A percentile compares a stretch with the other conserved stretches of the same genome.
phyloP scores from a whole-genome alignment of 1,140 invertebrate species.

The Heliothis virescens region DNA sequence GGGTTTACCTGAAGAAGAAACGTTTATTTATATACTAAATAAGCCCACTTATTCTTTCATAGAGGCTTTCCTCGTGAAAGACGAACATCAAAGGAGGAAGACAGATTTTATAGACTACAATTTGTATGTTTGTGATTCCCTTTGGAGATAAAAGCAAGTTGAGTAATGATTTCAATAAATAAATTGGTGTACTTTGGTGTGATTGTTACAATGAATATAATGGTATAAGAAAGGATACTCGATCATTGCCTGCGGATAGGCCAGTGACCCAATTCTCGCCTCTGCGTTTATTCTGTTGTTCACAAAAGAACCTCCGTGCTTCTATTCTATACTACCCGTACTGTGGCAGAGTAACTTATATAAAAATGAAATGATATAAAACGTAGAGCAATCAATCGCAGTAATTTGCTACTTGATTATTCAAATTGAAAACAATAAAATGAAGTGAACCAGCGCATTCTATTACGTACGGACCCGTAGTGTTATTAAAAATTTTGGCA shows the following conservation, averaged over 20 bases:
- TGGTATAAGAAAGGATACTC: slow-evolving; percentile 8
- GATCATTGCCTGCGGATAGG: not conserved
- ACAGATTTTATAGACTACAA: slow-evolving; percentile 44
- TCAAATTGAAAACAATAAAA: no score
- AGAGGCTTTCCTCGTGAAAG: slow-evolving; percentile 11
- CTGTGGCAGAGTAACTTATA: not conserved
- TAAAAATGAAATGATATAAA: no score
- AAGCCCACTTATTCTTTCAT: slow-evolving; percentile 32
- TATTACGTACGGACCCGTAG: not conserved
- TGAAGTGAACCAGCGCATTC: not conserved
- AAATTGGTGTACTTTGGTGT: slow-evolving; percentile 8
- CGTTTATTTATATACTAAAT: slow-evolving; percentile 42
- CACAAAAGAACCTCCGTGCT: not conserved
- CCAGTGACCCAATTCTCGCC: slow-evolving; percentile 14
- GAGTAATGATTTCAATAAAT: slow-evolving; percentile 10
- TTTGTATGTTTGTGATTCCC: slow-evolving; percentile 34
- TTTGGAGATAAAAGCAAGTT: slow-evolving; percentile 27
- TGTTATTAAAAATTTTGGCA: no score
- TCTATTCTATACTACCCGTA: not conserved
- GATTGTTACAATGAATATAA: slow-evolving; percentile 1
- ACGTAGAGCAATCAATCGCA: no score
- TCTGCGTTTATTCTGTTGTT: not conserved
- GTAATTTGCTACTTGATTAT: no score
- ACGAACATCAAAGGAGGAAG: slow-evolving; percentile 39
- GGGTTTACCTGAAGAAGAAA: slow-evolving; percentile 77